Base-by-base conservation (phyloP, 2,113 vertebrate genomes). In the Agelaius tricolor region DNA sequence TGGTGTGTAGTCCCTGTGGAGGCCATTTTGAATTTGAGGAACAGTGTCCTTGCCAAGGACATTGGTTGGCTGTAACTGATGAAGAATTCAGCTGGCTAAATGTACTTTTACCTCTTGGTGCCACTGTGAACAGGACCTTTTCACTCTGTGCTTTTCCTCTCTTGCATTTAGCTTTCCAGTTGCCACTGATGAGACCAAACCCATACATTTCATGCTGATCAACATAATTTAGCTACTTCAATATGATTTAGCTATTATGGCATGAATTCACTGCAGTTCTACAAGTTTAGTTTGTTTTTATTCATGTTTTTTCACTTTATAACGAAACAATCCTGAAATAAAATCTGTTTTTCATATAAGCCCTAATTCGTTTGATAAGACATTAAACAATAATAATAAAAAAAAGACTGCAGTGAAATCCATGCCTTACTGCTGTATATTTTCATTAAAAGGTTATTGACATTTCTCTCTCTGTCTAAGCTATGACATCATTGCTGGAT, bases 71-170 rank as follows among this genome's bases (percentile, higher is more conserved):
- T 97, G 62, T 94, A 95, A 97, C 76, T 87, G 81, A 51, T 93
- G 69, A 74, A 91, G 41, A 73, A 89, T 55, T 95, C 93, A 96
- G 85, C 93, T 92, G 92, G 92, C 84, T 96, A 95, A 97, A 90
- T 94, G 88, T 96, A 95, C 98, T 98, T 98, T 98, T 97, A 95
- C 97, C 97, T 98, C 97, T 98, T 97, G 97, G 97, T 98, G 97
- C 98, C 98, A 98, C 97, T 98, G 97, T 96, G 73, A 96, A 93
- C 78, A 96, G 65, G 90, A 96, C 90, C 77, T 84, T 93, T 84
- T 88, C 10, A 35, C 68, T 91, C 61, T 94, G 6, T 92, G 58
- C 84, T 94, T 80, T 90, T 92, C 33, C 35, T 90, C 46, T 90
- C 73, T 90, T 83, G 58, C 66, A 75, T 37, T 91, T 95, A 95